A percentile compares a stretch with the other conserved stretches of the same genome.
Evolutionary conservation across 2,888 invertebrate species (phyloP).

Genomic region (Diadromus collaris): DNA sequence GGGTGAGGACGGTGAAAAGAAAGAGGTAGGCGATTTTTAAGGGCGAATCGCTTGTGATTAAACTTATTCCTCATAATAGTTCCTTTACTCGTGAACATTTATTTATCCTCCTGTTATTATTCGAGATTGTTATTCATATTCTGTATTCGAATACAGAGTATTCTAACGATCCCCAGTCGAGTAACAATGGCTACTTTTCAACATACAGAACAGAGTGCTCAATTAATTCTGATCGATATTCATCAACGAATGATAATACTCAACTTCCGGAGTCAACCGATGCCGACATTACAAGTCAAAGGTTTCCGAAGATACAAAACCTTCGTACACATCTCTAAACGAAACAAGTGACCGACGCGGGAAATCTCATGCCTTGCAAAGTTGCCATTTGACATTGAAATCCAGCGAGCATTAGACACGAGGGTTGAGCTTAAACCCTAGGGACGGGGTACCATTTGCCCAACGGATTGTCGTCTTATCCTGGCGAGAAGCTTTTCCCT

Average conservation of each 20-base stretch:
- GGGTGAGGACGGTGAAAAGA: slow-evolving; percentile 6
- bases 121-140: no score
- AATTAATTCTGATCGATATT: background rate
- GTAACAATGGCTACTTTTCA: no score
- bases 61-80: no score
- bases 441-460: slow-evolving; percentile 71
- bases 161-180: no score
- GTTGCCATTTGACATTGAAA: slow-evolving; percentile 75
- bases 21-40: background rate
- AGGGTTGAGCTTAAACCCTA: slow-evolving; percentile 74
- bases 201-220: background rate
- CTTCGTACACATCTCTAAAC: slow-evolving; percentile 49
- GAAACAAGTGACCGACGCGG: slow-evolving; percentile 50
- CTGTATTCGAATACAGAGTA: no score
- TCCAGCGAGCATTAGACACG: slow-evolving; percentile 74
- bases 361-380: slow-evolving; percentile 39
- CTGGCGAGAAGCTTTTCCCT: slow-evolving; percentile 57
- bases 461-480: slow-evolving; percentile 77
- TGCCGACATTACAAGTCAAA: no score
- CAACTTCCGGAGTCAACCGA: background rate
- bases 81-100: no score
- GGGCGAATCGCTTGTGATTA: no score
- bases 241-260: background rate
- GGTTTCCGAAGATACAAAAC: no score
- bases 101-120: no score